Conservation (phyloP, 2,113 vertebrate species). For the Eubucco bourcierii region DNA sequence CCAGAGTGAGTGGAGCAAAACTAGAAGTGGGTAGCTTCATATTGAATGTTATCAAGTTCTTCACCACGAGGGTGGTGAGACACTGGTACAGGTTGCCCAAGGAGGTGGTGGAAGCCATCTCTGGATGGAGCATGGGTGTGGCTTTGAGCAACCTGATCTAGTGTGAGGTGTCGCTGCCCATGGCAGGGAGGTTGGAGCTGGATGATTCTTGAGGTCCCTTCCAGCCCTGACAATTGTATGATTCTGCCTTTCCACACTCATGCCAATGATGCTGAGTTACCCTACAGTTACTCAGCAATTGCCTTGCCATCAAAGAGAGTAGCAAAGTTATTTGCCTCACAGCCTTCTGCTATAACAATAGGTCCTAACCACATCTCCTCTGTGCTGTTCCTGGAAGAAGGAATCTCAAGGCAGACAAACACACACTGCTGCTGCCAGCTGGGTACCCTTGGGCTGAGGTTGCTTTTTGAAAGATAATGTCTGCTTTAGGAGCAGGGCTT, state of each 20-base stretch:
- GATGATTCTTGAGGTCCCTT: no score
- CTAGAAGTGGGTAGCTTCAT: no score
- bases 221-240: no score
- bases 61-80: no score
- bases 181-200: no score
- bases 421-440: not conserved
- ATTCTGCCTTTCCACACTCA: not conserved
- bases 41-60: no score
- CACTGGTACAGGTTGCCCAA: no score
- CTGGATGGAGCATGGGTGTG: no score
- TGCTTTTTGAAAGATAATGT: conserved; percentile 9
- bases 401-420: not conserved
- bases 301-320: not conserved
- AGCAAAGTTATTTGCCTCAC: not conserved
- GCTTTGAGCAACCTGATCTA: no score
- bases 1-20: no score
- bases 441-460: not conserved
- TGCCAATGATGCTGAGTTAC: not conserved
- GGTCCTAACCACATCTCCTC: not conserved
- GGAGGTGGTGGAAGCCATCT: no score
- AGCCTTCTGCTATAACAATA: conserved; percentile 4
- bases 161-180: no score
- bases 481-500: not conserved
- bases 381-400: conserved; percentile 34
- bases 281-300: not conserved